phyloP scores from a whole-genome alignment of 2,888 invertebrate genomes.

The Laothoe populi region DNA sequence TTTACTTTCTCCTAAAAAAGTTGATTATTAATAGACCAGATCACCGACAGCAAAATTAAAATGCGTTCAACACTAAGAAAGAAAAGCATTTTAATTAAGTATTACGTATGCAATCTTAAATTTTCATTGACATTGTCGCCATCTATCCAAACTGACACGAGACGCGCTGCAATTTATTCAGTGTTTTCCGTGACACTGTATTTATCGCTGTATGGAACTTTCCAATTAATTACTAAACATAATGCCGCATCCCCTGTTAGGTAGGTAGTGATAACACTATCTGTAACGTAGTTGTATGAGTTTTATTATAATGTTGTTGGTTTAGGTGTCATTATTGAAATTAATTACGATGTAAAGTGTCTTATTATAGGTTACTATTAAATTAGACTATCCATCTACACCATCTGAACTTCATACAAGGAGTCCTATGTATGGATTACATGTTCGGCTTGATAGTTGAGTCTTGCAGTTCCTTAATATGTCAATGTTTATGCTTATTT shows the following conservation, averaged over 20 bases:
- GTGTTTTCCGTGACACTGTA: not conserved
- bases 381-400: too few species aligned
- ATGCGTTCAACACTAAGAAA: too few species aligned
- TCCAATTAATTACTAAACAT: constrained; percentile 22
- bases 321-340: not conserved
- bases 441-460: too few species aligned
- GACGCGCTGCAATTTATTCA: constrained; percentile 12
- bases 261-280: constrained; percentile 15
- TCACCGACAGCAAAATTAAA: too few species aligned
- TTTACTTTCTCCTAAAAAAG: too few species aligned
- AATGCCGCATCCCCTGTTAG: constrained; percentile 2
- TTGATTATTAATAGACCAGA: too few species aligned
- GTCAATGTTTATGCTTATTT: too few species aligned
- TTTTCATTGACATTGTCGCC: not conserved
- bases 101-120: not conserved
- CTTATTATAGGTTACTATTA: too few species aligned
- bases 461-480: too few species aligned
- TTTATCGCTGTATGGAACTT: constrained; percentile 16
- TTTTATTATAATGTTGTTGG: not conserved
- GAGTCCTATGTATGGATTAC: too few species aligned
- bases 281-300: not conserved
- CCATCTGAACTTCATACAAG: too few species aligned
- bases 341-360: not conserved
- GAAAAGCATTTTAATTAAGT: too few species aligned
- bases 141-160: constrained; percentile 5